Evolutionary conservation across 2,113 vertebrate genomes (phyloP).

Genomic region (Rhea pennata): DNA sequence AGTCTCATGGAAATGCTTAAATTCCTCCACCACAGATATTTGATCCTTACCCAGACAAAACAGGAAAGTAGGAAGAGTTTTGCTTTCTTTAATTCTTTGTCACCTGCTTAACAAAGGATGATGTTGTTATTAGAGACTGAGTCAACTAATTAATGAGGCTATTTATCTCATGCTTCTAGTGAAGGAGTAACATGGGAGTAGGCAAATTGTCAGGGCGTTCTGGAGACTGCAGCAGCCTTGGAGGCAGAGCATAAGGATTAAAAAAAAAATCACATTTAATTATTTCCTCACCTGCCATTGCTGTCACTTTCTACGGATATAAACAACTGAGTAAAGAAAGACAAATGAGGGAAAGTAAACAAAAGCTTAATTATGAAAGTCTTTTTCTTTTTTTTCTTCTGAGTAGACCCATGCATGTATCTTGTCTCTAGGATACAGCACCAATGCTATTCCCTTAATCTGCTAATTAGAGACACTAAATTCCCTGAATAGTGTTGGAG

Average conservation of each 20-base stretch:
- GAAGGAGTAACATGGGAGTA: slow-evolving; percentile 7
- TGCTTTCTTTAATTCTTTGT: not conserved
- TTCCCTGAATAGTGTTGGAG: slow-evolving; percentile 28
- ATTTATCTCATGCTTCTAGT: not conserved
- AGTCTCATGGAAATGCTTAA: not conserved
- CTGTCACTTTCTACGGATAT: slow-evolving; percentile 22
- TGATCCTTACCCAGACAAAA: not conserved
- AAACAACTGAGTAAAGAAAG: slow-evolving; percentile 55
- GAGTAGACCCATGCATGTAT: not conserved
- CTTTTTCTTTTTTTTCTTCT: not conserved
- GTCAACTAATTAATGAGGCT: not conserved
- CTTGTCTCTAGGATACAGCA: slow-evolving; percentile 48
- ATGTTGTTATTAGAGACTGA: not conserved
- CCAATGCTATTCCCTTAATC: slow-evolving; percentile 45
- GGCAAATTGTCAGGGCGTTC: not conserved
- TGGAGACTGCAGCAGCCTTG: slow-evolving; percentile 5
- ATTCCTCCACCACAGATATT: not conserved
- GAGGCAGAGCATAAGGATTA: not conserved
- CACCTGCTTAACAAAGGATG: not conserved
- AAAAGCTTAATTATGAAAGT: slow-evolving; percentile 51
- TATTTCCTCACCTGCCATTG: slow-evolving; percentile 19
- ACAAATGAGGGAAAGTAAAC: slow-evolving; percentile 41
- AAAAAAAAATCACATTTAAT: slow-evolving; percentile 22
- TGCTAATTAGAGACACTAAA: slow-evolving; percentile 72
- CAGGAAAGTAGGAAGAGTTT: not conserved